Conservation (phyloP, 1,140 invertebrate species). For the Trinorchestia longiramus region DNA sequence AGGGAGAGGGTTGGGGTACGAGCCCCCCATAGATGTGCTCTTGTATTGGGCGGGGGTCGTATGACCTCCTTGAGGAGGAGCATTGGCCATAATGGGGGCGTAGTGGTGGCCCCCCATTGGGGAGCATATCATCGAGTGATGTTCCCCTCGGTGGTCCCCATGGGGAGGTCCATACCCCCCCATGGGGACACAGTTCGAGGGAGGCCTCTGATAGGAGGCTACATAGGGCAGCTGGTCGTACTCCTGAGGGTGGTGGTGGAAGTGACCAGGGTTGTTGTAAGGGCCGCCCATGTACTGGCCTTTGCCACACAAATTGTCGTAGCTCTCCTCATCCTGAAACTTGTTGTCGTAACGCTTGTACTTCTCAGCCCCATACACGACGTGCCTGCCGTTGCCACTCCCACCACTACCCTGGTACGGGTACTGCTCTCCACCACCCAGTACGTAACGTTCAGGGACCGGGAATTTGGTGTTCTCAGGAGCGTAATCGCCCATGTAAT, state of each 20-base stretch:
- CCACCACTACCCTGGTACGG: background rate
- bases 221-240: slow-evolving; percentile 47
- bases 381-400: background rate
- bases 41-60: slow-evolving; percentile 47
- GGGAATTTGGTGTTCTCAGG: slow-evolving; percentile 34
- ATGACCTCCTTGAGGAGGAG: slow-evolving; percentile 9
- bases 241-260: background rate
- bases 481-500: slow-evolving; percentile 41
- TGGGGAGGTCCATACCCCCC: background rate
- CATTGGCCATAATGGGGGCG: slow-evolving; percentile 11
- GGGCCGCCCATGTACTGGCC: slow-evolving; percentile 17
- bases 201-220: slow-evolving; percentile 14
- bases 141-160: background rate
- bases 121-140: background rate
- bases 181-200: background rate
- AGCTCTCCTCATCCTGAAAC: slow-evolving; percentile 25
- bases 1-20: background rate
- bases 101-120: background rate
- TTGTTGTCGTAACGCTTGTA: slow-evolving; percentile 33
- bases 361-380: background rate
- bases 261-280: background rate
- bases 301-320: slow-evolving; percentile 30
- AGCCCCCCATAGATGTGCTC: background rate
- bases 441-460: slow-evolving; percentile 2
- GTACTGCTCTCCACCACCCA: slow-evolving; percentile 42